Percentiles rank a stretch among this genome's conserved stretches.
Conservation (phyloP, 2,888 invertebrate genomes). For the Synergus laeviventris region DNA sequence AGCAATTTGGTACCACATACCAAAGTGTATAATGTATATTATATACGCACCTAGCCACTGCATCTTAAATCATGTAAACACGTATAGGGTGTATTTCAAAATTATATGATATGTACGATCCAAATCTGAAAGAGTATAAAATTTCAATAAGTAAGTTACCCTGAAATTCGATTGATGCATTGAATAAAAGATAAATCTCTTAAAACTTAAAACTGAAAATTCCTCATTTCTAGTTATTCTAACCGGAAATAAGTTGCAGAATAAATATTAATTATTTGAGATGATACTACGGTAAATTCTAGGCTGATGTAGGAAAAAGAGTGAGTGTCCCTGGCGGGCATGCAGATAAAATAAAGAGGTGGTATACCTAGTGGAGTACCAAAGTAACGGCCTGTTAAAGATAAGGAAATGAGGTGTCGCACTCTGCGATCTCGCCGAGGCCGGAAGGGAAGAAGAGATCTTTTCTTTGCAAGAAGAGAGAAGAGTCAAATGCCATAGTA, state of each 20-base stretch:
- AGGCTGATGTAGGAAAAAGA: constrained; percentile 7
- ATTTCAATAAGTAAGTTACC: background rate
- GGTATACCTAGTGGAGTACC: constrained; percentile 15
- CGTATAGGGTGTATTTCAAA: background rate
- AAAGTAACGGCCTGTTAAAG: constrained; percentile 75
- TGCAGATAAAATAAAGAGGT: constrained; percentile 39
- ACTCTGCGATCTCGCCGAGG: constrained; percentile 56
- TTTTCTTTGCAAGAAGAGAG: constrained; percentile 50
- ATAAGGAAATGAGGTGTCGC: constrained; percentile 77
- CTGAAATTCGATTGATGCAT: too few species aligned
- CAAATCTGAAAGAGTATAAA: background rate
- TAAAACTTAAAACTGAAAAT: too few species aligned
- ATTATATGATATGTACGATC: background rate
- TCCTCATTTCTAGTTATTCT: too few species aligned
- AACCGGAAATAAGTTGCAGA: constrained; percentile 1
- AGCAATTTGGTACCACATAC: constrained; percentile 10
- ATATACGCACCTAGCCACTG: background rate
- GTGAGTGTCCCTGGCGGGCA: constrained; percentile 37
- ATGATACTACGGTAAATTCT: background rate
- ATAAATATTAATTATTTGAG: constrained; percentile 29
- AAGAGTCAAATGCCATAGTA: constrained; percentile 46
- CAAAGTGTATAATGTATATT: background rate
- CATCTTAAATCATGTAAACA: background rate
- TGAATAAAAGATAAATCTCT: too few species aligned
- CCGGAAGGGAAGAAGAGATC: constrained; percentile 61